A percentile compares a stretch with the other conserved stretches of the same genome.
Evolutionary conservation across 2,113 vertebrate genomes (phyloP).

Genomic region (Sinocyclocheilus rhinocerous): DNA sequence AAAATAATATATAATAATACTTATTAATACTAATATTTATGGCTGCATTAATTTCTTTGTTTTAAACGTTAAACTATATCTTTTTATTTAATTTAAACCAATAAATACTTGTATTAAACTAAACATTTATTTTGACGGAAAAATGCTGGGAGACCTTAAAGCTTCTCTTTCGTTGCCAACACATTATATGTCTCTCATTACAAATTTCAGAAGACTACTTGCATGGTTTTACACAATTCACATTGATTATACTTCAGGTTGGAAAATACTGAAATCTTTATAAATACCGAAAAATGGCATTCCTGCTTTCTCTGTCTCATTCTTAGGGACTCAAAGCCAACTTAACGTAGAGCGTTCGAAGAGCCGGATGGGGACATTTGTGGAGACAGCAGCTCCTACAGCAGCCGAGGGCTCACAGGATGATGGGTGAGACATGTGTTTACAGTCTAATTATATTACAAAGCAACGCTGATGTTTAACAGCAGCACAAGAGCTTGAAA

Average conservation of each 20-base stretch:
- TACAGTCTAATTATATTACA: background rate
- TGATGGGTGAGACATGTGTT: conserved; percentile 67
- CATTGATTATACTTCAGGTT: background rate
- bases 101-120: too few species aligned
- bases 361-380: conserved; percentile 75
- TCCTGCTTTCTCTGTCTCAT: background rate
- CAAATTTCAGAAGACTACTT: background rate
- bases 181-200: background rate
- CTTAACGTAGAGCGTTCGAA: conserved; percentile 74
- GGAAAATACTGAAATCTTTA: background rate
- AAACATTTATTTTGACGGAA: too few species aligned
- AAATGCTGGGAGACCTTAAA: too few species aligned
- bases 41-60: too few species aligned
- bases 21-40: too few species aligned
- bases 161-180: background rate
- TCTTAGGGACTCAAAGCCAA: conserved; percentile 74
- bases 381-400: conserved; percentile 61
- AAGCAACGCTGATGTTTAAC: background rate
- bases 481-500: background rate
- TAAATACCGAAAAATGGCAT: too few species aligned
- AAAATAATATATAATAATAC: too few species aligned
- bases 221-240: background rate
- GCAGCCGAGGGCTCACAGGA: conserved; percentile 66
- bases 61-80: too few species aligned
- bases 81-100: too few species aligned